Percentiles rank a stretch among this genome's conserved stretches.
Evolutionary conservation across 30 jellyfish, hydroid and myxozoan species (phyloP).

Genomic region (Aurelia coerulea): DNA sequence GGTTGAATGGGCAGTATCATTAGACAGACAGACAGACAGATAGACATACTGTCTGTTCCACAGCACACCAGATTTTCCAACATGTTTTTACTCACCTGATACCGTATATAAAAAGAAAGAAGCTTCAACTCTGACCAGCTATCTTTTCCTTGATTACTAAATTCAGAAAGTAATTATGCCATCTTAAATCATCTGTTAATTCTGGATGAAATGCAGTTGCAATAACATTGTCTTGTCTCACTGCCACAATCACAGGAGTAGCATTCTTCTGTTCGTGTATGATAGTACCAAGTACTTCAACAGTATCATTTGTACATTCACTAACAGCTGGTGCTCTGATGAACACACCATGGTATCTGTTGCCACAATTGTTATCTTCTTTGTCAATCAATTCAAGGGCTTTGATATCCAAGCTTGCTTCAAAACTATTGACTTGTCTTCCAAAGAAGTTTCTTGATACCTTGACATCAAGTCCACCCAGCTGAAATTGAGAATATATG

Average conservation of each 20-base stretch:
- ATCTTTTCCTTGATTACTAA: constrained; percentile 15
- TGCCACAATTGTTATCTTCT: background rate
- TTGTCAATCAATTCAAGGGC: background rate
- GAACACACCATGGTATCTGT: constrained; percentile 79
- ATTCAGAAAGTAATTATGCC: constrained; percentile 88
- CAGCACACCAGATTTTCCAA: no score
- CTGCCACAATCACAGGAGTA: constrained; percentile 87
- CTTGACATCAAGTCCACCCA: constrained; percentile 95
- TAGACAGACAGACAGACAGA: no score
- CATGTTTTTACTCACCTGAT: no score
- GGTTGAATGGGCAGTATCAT: no score
- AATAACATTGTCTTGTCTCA: constrained; percentile 77
- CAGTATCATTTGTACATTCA: constrained; percentile 62
- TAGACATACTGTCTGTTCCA: no score
- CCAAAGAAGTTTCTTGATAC: constrained; percentile 97
- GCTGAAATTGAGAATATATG: constrained; percentile 29
- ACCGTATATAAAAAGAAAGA: background rate
- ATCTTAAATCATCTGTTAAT: constrained; percentile 81
- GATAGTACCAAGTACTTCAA: constrained; percentile 79
- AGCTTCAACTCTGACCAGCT: background rate
- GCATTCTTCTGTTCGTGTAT: background rate
- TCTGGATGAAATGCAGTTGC: constrained; percentile 99
- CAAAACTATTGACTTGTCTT: constrained; percentile 93
- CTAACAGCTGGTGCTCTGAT: constrained; percentile 96
- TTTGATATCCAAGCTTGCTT: constrained; percentile 56